Base-by-base conservation (phyloP, 2,113 vertebrate genomes). In the Myotis yumanensis region DNA sequence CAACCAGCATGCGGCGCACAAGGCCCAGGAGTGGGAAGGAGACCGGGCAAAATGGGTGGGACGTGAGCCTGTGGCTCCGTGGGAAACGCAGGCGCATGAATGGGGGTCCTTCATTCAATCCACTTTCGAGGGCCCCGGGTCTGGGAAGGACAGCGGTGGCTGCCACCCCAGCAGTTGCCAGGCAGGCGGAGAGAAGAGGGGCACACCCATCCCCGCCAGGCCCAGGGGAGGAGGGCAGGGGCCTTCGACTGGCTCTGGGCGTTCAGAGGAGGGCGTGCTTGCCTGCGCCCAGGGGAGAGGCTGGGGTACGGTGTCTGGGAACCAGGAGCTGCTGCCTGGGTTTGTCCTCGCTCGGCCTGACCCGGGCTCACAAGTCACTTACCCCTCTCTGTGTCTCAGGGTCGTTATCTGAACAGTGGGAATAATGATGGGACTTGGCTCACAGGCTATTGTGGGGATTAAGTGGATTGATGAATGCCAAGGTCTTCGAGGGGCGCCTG, bases 151-250 rank as follows among this genome's bases (percentile, higher is more conserved):
- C 15, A 69, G 7, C 15, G 1, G 2, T 43, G 54, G 68, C 4
- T 3, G 37, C n/a, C 7, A 4, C 43, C 28, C 32, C 6, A 35
- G 77, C 35, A 40, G 37, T 23, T 30, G 68, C 30, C 11, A 0
- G 22, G 14, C 10, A 14, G 68, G 46, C 11, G 7, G n/a, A 48
- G 81, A 4, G 18, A 16, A 86, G 43, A 79, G 0, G 28, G 4
- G 10, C 35, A n/a, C 0, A 3, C 7, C 4, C 25, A 0, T 43
- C 4, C 14, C 32, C 22, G 18, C 12, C 9, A 20, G 11, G 25
- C 54, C 15, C 46, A 9, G 77, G 6, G 48, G 35, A 25, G 82
- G 76, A 0, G 14, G 11, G 11, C n/a, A 40, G n/a, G 43, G 64
- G 9, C 3, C 1, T 4, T 2, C 17, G 52, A 28, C 4, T 0